These are phyloP conservation scores for Egretta garzetta DNA, from an alignment of 2,113 vertebrate genomes.

Conservation along the genomic window DNA sequence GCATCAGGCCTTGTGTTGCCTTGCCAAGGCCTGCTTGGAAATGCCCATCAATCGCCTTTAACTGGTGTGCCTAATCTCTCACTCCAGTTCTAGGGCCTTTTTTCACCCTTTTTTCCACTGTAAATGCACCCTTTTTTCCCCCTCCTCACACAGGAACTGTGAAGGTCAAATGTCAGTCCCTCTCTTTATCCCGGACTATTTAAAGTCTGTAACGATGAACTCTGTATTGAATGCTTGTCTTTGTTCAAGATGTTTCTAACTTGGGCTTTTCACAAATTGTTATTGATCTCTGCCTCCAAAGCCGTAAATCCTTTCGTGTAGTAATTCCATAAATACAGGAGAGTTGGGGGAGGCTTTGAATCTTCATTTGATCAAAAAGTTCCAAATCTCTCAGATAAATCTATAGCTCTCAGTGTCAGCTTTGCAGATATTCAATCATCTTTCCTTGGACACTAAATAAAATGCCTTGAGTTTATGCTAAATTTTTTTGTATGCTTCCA, in stretches of 20 bases:
- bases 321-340: constrained; percentile 65
- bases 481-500: background rate
- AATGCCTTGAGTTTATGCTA: constrained; percentile 3
- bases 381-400: constrained; percentile 55
- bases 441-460: constrained; percentile 24
- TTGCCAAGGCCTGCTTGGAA: background rate
- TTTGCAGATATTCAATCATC: constrained; percentile 28
- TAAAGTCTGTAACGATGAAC: constrained; percentile 36
- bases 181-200: constrained; percentile 50
- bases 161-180: constrained; percentile 53
- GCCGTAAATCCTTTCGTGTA: constrained; percentile 52
- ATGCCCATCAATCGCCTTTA: constrained; percentile 5
- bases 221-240: constrained; percentile 50
- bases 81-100: background rate
- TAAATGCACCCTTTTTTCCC: background rate
- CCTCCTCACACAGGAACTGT: background rate
- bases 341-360: constrained; percentile 34
- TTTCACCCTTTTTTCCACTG: background rate
- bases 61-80: background rate
- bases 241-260: constrained; percentile 56
- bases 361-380: constrained; percentile 66
- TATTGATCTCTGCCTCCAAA: constrained; percentile 64
- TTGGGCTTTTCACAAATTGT: constrained; percentile 51
- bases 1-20: background rate
- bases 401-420: background rate